Evolutionary conservation across 2,113 vertebrate species (phyloP).

Genomic region (Gasterosteus aculeatus): DNA sequence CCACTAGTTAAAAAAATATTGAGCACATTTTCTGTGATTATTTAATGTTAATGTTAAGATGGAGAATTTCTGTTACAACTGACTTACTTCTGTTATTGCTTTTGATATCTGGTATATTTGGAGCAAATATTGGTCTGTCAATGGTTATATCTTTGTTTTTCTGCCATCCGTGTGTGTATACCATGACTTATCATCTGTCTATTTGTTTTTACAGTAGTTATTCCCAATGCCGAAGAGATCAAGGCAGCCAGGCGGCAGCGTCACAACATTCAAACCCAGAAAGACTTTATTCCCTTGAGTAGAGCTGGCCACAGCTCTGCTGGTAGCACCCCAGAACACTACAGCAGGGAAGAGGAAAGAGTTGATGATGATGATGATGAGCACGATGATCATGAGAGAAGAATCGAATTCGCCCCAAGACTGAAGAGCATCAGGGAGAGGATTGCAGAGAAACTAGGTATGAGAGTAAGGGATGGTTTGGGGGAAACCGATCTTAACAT

Average conservation of each 20-base stretch:
- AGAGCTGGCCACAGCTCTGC: constrained; percentile 46
- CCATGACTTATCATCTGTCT: not conserved
- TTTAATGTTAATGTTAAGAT: not conserved
- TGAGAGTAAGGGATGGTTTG: constrained; percentile 27
- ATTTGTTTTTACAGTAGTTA: constrained; percentile 69
- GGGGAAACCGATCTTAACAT: not conserved
- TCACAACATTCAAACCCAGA: constrained; percentile 73
- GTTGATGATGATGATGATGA: constrained; percentile 80
- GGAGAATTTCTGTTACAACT: not conserved
- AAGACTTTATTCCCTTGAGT: constrained; percentile 86
- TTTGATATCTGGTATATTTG: not conserved
- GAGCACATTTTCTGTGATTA: not conserved
- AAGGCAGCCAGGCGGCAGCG: constrained; percentile 82
- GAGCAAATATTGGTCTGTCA: not conserved
- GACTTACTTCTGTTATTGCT: not conserved
- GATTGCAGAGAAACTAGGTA: constrained; percentile 88
- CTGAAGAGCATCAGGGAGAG: constrained; percentile 84
- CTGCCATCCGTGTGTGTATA: not conserved
- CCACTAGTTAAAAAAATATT: not conserved
- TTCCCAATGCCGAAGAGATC: constrained; percentile 80
- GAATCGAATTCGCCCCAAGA: constrained; percentile 85
- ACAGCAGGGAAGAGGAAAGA: constrained; percentile 59
- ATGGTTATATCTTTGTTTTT: not conserved
- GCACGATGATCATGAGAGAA: constrained; percentile 82
- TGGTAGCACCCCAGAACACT: constrained; percentile 58